Conservation (phyloP, 1,140 invertebrate species). For the Lordiphosa collinella region DNA sequence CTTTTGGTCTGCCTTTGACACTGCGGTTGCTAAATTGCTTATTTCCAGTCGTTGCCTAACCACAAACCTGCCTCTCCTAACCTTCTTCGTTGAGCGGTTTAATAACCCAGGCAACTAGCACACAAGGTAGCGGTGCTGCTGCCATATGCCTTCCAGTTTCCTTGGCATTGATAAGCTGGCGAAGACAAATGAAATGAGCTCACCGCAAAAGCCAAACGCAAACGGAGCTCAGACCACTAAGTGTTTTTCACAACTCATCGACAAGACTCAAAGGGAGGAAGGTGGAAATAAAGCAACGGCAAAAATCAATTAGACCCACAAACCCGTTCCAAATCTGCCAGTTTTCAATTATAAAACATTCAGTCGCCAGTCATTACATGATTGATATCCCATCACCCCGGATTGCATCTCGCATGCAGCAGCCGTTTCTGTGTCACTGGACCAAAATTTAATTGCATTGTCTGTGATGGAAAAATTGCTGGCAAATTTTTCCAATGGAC, state of each 20-base stretch:
- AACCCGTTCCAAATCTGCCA: background rate
- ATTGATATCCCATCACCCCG: conserved; percentile 33
- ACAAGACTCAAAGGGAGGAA: no score
- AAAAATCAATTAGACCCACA: background rate
- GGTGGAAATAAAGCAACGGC: no score
- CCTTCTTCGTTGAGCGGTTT: conserved; percentile 40
- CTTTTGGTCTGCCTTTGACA: conserved; percentile 44
- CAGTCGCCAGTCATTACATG: conserved; percentile 50
- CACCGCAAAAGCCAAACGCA: conserved; percentile 11
- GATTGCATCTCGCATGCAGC: background rate
- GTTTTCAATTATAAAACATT: conserved; percentile 37
- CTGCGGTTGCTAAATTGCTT: conserved; percentile 68
- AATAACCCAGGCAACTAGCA: conserved; percentile 52
- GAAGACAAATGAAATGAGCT: conserved; percentile 35
- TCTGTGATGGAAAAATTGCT: conserved; percentile 18
- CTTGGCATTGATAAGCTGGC: conserved; percentile 33
- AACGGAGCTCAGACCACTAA: background rate
- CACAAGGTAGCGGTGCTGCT: no score
- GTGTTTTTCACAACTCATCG: background rate
- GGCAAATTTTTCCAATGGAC: conserved; percentile 36
- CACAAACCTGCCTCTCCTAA: conserved; percentile 19
- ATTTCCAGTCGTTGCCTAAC: conserved; percentile 28
- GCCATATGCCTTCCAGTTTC: conserved; percentile 8
- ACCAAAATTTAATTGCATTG: conserved; percentile 52
- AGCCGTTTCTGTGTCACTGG: background rate